These are phyloP conservation scores for Eilema griseolum DNA, from an alignment of 2,888 invertebrate species.

Conservation along the genomic window DNA sequence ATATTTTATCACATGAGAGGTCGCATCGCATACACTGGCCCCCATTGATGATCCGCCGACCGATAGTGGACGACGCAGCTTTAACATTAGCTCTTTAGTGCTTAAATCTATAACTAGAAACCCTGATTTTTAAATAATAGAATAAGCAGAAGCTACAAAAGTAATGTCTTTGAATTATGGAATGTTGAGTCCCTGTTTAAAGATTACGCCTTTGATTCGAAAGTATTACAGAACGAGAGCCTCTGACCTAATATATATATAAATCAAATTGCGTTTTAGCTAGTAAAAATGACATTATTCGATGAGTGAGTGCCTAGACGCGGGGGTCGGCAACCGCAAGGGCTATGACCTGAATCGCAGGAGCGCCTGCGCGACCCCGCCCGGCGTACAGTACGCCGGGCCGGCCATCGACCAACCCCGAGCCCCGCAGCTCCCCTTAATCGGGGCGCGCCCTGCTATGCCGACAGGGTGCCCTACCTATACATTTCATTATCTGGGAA, in stretches of 20 bases:
- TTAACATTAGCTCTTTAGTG: not conserved
- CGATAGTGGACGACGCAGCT: not conserved
- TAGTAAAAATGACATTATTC: conserved; percentile 60
- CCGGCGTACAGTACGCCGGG: conserved; percentile 55
- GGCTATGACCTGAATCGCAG: conserved; percentile 75
- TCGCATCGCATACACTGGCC: conserved; percentile 7
- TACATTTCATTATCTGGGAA: conserved; percentile 31
- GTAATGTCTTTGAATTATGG: not conserved
- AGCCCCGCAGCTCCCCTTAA: conserved; percentile 39
- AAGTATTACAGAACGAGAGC: not conserved
- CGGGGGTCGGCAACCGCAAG: conserved; percentile 82
- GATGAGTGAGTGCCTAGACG: conserved; percentile 69
- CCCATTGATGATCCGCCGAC: conserved; percentile 4
- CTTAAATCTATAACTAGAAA: not conserved
- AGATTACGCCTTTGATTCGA: not conserved
- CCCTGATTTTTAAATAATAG: not conserved
- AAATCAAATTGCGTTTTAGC: conserved; percentile 31
- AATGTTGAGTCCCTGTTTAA: too few species aligned
- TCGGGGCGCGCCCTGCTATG: conserved; percentile 39
- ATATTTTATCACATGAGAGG: conserved; percentile 8
- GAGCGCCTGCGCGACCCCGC: conserved; percentile 80
- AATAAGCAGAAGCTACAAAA: not conserved
- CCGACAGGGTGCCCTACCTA: conserved; percentile 33
- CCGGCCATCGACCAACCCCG: conserved; percentile 54
- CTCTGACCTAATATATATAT: not conserved